phyloP scores from a whole-genome alignment of 2,113 vertebrate genomes.

The Hystrix cristata region DNA sequence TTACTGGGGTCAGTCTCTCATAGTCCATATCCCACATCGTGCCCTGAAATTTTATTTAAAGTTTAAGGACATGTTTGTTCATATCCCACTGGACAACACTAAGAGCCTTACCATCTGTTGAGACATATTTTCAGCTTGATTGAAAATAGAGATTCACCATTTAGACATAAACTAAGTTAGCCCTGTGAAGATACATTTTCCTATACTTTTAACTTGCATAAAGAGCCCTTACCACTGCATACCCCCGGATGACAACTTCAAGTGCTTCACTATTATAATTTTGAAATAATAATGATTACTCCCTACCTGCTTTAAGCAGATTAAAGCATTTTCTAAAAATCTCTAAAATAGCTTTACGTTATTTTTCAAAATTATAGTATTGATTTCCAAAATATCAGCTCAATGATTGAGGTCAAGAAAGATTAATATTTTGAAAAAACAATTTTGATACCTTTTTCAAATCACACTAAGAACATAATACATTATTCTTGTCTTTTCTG shows the following conservation, averaged over 20 bases:
- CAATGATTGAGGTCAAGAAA: background rate
- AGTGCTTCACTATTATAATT: background rate
- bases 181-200: background rate
- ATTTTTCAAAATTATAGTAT: conserved; percentile 2
- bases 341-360: background rate
- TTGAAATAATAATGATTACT: background rate
- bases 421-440: background rate
- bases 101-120: conserved; percentile 20
- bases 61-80: background rate
- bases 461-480: too few species aligned
- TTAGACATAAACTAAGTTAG: background rate
- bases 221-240: background rate
- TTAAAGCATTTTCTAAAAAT: background rate
- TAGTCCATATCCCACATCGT: background rate
- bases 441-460: too few species aligned
- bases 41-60: conserved; percentile 58
- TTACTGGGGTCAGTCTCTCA: background rate
- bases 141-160: conserved; percentile 45
- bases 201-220: background rate
- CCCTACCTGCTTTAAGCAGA: background rate
- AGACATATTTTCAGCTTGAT: background rate
- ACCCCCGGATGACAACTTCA: background rate
- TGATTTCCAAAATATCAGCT: background rate
- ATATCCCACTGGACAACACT: background rate
- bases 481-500: too few species aligned